Percentiles rank a stretch among this genome's conserved stretches.
These are phyloP conservation scores for Drosophila navojoa DNA, from an alignment of 1,140 invertebrate genomes.

Conservation along the genomic window DNA sequence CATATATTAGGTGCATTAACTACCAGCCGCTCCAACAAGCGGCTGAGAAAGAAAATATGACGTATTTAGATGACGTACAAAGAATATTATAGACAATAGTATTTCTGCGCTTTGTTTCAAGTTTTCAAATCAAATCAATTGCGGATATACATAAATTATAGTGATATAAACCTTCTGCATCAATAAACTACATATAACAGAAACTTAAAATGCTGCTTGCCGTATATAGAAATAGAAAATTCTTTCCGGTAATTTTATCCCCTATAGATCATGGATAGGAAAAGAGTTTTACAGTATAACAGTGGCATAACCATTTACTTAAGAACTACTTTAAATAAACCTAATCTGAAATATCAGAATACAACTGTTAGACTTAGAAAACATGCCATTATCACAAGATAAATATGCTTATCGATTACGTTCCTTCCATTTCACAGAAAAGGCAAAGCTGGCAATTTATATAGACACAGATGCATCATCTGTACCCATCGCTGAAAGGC, in stretches of 20 bases:
- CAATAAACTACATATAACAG: not conserved
- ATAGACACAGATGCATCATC: slow-evolving; percentile 88
- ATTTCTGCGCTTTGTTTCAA: not conserved
- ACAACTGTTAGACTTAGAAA: too few relatives aligned
- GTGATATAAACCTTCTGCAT: too few relatives aligned
- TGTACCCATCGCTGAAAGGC: slow-evolving; percentile 91
- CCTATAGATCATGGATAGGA: not conserved
- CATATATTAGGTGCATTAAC: slow-evolving; percentile 13
- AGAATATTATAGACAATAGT: not conserved
- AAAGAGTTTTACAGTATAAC: not conserved
- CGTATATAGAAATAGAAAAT: not conserved
- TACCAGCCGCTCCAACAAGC: not conserved
- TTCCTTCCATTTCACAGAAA: slow-evolving; percentile 48
- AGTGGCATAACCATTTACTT: too few relatives aligned
- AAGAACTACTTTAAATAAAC: too few relatives aligned
- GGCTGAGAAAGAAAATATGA: slow-evolving; percentile 8
- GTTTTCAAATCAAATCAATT: too few relatives aligned
- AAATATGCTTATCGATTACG: not conserved
- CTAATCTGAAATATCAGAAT: too few relatives aligned
- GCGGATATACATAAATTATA: too few relatives aligned
- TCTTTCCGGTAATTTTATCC: not conserved
- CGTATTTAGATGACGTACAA: not conserved
- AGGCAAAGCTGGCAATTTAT: slow-evolving; percentile 68
- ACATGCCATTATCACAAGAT: too few relatives aligned
- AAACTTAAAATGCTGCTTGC: not conserved